Conservation (phyloP, 2,888 invertebrate genomes). For the Micropterix aruncella region DNA sequence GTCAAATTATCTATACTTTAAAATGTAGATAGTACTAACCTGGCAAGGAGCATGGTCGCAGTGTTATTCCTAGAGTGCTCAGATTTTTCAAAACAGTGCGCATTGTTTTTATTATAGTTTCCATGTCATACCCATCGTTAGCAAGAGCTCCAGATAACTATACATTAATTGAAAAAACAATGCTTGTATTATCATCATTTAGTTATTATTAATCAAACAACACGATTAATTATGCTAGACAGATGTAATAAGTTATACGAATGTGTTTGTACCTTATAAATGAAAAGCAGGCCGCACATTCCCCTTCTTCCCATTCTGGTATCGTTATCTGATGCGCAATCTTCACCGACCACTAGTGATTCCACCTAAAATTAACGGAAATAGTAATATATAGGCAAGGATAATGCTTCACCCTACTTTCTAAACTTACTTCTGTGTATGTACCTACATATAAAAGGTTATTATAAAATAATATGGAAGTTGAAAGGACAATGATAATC, state of each 20-base stretch:
- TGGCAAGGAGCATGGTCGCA: slow-evolving; percentile 54
- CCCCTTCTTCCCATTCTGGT: slow-evolving; percentile 45
- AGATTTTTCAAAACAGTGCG: slow-evolving; percentile 33
- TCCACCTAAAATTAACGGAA: slow-evolving; percentile 25
- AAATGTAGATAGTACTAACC: slow-evolving; percentile 20
- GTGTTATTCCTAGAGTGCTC: slow-evolving; percentile 56
- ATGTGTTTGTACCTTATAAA: slow-evolving; percentile 45
- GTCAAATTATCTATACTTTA: neutral
- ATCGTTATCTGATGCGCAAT: slow-evolving; percentile 41
- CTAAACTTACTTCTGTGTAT: no score
- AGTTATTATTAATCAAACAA: neutral
- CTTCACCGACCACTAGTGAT: slow-evolving; percentile 52
- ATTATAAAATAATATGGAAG: no score
- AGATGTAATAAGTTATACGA: no score
- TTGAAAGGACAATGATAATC: no score
- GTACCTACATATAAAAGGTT: no score
- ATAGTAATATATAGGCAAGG: no score
- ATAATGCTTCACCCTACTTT: no score
- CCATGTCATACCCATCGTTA: slow-evolving; percentile 38
- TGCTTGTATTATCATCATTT: neutral
- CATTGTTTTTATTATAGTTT: slow-evolving; percentile 38
- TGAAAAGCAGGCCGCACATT: slow-evolving; percentile 46
- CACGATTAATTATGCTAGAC: no score
- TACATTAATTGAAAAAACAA: slow-evolving; percentile 7
- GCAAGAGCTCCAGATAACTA: slow-evolving; percentile 65